These are phyloP conservation scores for Erebia aethiops DNA, from an alignment of 2,888 invertebrate species.

Conservation along the genomic window DNA sequence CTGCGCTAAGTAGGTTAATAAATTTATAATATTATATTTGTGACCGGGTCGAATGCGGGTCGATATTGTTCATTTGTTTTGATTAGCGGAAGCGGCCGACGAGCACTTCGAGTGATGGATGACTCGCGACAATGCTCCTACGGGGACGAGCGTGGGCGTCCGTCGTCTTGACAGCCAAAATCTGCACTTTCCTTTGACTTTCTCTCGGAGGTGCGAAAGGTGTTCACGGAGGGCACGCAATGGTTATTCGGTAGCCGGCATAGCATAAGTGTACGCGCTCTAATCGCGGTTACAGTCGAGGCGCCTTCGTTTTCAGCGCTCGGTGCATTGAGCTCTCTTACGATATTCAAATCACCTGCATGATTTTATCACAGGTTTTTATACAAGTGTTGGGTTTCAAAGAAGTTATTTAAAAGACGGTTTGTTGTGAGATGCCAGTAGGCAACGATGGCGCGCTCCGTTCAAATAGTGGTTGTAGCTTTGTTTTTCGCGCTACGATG, in stretches of 20 bases:
- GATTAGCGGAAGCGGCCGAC: conserved; percentile 36
- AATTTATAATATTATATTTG: conserved; percentile 3
- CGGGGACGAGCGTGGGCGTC: conserved; percentile 78
- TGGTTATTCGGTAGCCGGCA: conserved; percentile 79
- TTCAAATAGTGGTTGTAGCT: conserved; percentile 62
- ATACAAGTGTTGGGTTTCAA: conserved; percentile 57
- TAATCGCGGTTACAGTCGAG: conserved; percentile 62
- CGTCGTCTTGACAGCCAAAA: conserved; percentile 78
- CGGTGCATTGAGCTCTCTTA: conserved; percentile 63
- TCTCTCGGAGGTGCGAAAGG: conserved; percentile 82
- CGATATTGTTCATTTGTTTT: conserved; percentile 36
- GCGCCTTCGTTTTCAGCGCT: conserved; percentile 49
- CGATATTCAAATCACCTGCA: conserved; percentile 81
- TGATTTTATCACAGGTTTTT: conserved; percentile 60
- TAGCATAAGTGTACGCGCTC: conserved; percentile 79
- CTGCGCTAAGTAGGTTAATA: conserved; percentile 1
- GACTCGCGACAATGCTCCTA: conserved; percentile 76
- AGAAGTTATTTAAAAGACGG: conserved; percentile 49
- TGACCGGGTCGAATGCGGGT: conserved; percentile 12
- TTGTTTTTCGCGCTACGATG: conserved; percentile 68
- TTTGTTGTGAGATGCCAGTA: conserved; percentile 66
- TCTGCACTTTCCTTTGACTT: conserved; percentile 82
- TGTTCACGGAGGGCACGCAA: conserved; percentile 75
- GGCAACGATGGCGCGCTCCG: conserved; percentile 60
- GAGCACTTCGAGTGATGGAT: conserved; percentile 66